Evolutionary conservation across 1,140 invertebrate species (phyloP).

Genomic region (Chelonus insularis): DNA sequence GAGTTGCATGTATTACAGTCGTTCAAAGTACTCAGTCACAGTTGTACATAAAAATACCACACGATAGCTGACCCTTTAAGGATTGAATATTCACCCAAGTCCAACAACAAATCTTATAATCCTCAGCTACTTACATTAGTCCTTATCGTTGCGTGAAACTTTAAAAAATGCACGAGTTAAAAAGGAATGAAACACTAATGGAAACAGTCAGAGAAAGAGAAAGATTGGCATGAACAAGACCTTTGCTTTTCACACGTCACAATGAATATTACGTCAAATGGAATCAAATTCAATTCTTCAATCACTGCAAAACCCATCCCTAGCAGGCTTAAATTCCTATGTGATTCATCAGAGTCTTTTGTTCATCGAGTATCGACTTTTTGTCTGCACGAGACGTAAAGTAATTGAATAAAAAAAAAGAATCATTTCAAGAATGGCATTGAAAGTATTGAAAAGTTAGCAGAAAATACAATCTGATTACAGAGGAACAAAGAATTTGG

Average conservation of each 20-base stretch:
- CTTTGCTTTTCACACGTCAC: constrained; percentile 7
- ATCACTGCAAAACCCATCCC: constrained; percentile 10
- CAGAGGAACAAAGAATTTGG: too few species aligned
- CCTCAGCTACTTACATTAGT: background rate
- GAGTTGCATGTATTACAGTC: constrained; percentile 2
- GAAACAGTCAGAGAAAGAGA: background rate
- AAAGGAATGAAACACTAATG: constrained; percentile 7
- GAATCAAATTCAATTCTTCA: constrained; percentile 19
- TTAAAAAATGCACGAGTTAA: constrained; percentile 2
- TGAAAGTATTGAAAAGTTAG: too few species aligned
- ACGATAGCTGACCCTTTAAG: constrained; percentile 1
- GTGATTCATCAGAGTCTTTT: constrained; percentile 8
- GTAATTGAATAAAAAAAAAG: background rate
- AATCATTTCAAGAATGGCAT: background rate
- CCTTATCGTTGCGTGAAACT: constrained; percentile 20
- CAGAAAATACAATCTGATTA: too few species aligned
- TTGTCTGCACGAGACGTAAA: background rate
- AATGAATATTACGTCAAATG: constrained; percentile 11
- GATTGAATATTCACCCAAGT: constrained; percentile 23
- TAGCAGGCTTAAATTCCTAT: constrained; percentile 16
- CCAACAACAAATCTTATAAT: constrained; percentile 4
- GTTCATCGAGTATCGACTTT: constrained; percentile 8
- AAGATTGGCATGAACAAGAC: constrained; percentile 5
- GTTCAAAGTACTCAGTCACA: constrained; percentile 17
- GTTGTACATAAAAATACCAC: constrained; percentile 11